These are phyloP conservation scores for Rugalucina vietnamica DNA, from an alignment of 2,888 invertebrate species.

Conservation along the genomic window DNA sequence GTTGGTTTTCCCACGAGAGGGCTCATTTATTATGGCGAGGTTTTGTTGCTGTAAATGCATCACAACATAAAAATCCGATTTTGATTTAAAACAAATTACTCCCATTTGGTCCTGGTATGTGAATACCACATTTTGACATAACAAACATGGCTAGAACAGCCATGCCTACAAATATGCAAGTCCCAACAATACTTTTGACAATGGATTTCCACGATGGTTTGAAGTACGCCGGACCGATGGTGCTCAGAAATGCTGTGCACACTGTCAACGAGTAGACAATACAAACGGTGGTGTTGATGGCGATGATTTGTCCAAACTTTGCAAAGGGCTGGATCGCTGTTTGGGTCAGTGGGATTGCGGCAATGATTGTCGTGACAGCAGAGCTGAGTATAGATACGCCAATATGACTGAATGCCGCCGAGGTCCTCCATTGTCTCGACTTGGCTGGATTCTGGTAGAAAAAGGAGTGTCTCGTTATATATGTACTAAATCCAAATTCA, in stretches of 20 bases:
- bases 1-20: too few species aligned
- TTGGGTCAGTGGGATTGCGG: conserved; percentile 80
- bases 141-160: conserved; percentile 69
- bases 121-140: conserved; percentile 62
- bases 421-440: conserved; percentile 75
- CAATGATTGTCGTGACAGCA: conserved; percentile 80
- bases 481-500: too few species aligned
- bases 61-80: too few species aligned
- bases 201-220: conserved; percentile 67
- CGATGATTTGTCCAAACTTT: conserved; percentile 81
- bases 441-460: conserved; percentile 64
- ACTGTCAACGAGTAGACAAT: conserved; percentile 79
- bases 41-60: too few species aligned
- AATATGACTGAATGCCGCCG: conserved; percentile 78
- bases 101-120: conserved; percentile 79
- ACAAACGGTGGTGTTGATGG: conserved; percentile 80
- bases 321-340: conserved; percentile 80
- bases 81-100: conserved; percentile 68
- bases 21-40: too few species aligned
- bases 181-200: conserved; percentile 64
- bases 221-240: conserved; percentile 76
- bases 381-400: conserved; percentile 80
- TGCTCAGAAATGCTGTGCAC: conserved; percentile 75
- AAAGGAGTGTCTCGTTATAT: too few species aligned
- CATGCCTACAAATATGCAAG: conserved; percentile 60